These are phyloP conservation scores for Telmatochromis bifrenatus DNA, from an alignment of 2,113 vertebrate species.

Conservation along the genomic window DNA sequence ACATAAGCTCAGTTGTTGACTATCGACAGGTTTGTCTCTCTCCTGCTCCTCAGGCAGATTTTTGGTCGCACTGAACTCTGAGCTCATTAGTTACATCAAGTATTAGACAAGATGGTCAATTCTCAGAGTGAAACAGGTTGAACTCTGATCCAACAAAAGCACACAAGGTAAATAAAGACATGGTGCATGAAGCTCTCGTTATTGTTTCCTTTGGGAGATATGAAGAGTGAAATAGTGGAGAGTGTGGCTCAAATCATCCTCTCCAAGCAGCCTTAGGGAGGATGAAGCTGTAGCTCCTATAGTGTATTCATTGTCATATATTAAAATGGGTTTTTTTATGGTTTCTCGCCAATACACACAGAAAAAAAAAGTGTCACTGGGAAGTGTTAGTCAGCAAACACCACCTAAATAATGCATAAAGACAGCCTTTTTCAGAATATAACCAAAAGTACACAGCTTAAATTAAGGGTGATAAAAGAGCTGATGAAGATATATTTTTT, in stretches of 20 bases:
- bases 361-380: background rate
- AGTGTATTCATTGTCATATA: background rate
- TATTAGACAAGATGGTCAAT: background rate
- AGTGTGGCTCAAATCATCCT: background rate
- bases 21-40: background rate
- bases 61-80: background rate
- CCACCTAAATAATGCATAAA: background rate
- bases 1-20: background rate
- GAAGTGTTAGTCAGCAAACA: background rate
- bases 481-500: background rate
- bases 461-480: background rate
- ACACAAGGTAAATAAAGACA: conserved; percentile 9
- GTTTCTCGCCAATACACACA: background rate
- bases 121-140: background rate
- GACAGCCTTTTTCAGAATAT: background rate
- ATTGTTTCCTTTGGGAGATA: background rate
- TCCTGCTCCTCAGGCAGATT: background rate
- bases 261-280: background rate
- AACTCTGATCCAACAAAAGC: background rate
- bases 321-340: background rate
- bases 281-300: background rate
- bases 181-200: background rate
- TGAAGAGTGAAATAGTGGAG: background rate
- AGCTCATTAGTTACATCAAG: conserved; percentile 12
- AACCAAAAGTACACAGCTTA: background rate